Evolutionary conservation across 1,140 invertebrate genomes (phyloP), one percentile per base, ranked within the genome.

Genomic region (Caenorhabditis briggsae): DNA sequence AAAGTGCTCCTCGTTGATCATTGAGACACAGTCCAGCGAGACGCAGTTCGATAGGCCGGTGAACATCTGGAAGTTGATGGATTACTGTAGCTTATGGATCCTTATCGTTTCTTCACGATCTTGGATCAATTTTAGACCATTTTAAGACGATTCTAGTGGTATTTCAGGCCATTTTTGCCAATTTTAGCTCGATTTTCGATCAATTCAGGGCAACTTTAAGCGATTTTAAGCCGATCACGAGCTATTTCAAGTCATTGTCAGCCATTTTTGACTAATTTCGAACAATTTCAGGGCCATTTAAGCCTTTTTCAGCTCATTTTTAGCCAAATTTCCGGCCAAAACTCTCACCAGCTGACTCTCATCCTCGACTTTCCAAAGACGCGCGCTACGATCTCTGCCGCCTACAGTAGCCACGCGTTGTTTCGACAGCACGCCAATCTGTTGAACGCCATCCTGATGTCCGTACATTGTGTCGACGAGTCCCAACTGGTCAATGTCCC

Each of bases 1-100:
- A 78, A 88, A 88, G 43, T 88, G 88, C 25, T 88, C 86, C 14
- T 88, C 88, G 43, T 88, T 88, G 25, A 88, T 70, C 86, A 88
- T 87, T 2, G 86, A 53, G 0, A 87, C 86, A 43, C 86, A 87
- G 16, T 87, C 86, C 50, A 87, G 25, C 61, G 83, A 84, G 8
- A 85, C 50, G 43, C 86, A 87, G 33, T 65, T 56, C 16, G 48
- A 50, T n/a, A 83, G 61, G n/a, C 86, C 86, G 20, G 48, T 82
- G 83, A 88, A 88, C 86, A 88, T 41, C 85, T 88, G 23, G 55
- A 86, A 58, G 46, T 82, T 43, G 12, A 56, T 11, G 84, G 16
- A 25, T 48, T 33, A 33, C 33, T 33, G 33, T 33, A n/a, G n/a
- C n/a, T n/a, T n/a, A n/a, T n/a, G n/a, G n/a, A n/a, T n/a, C n/a